Percentiles rank a stretch among this genome's conserved stretches.
Conservation (phyloP, 2,888 invertebrate genomes). For the Xylophagus ater region DNA sequence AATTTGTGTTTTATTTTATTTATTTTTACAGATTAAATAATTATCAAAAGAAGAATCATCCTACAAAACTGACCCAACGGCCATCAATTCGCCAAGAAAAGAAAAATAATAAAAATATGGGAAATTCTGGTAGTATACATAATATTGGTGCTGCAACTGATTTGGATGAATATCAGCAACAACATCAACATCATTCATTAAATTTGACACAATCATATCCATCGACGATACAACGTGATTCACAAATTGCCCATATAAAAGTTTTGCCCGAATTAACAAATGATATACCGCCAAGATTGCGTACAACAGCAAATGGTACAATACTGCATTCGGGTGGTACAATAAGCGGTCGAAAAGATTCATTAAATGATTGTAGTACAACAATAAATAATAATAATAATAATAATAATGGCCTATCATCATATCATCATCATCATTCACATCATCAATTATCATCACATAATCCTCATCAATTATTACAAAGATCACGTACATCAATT, state of each 20-base stretch:
- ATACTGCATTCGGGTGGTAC: conserved; percentile 75
- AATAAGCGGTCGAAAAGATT: conserved; percentile 54
- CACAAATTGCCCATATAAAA: conserved; percentile 34
- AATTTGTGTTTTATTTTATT: no score
- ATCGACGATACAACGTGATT: neutral
- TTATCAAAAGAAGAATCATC: no score
- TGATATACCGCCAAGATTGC: conserved; percentile 48
- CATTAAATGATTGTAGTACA: conserved; percentile 1
- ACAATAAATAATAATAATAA: neutral
- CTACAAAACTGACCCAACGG: no score
- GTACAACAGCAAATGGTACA: conserved; percentile 71
- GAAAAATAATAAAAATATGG: conserved; percentile 27
- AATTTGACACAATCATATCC: conserved; percentile 14
- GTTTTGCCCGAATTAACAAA: conserved; percentile 58
- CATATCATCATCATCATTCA: conserved; percentile 8
- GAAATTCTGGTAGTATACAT: conserved; percentile 30
- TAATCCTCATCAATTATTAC: conserved; percentile 15
- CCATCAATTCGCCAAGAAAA: no score
- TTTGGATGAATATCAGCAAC: conserved; percentile 17
- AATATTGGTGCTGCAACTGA: conserved; percentile 20
- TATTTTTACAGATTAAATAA: no score
- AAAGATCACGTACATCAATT: conserved; percentile 23
- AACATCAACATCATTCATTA: conserved; percentile 6
- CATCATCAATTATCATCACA: no score
- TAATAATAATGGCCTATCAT: conserved; percentile 4